Base-by-base conservation (phyloP, 2,113 vertebrate genomes). In the Cyprinodon brontotheroides region DNA sequence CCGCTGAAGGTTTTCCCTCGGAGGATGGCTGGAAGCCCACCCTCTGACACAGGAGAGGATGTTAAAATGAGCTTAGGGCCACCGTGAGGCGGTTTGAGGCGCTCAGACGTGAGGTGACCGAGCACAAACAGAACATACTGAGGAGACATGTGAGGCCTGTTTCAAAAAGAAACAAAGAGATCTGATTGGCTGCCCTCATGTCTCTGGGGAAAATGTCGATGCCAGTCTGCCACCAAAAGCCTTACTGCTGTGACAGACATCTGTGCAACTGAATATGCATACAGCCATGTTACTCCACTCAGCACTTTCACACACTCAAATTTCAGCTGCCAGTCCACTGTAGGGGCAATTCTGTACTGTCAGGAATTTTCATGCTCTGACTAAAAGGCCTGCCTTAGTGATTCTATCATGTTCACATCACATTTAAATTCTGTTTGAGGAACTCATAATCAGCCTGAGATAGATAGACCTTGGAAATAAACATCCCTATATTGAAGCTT, bases 281-380 rank as follows among this genome's bases (percentile, higher is more conserved):
- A 69, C 45, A 45, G 65, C 29, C 74, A 69, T 75, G 50, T 71
- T 66, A 60, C 62, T 77, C 76, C 20, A 36, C 82, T 91, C 86
- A 92, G 88, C 87, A 89, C 70, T 85, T 89, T 87, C 77, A 70
- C 70, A 84, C 65, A 85, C 75, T 91, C 78, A 86, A 48, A 87
- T 88, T 89, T 89, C 77, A 90, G 65, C 47, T 73, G 47, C 68
- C 72, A 66, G 41, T 62, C 68, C 4, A 47, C 72, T 60, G 39
- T 38, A 38, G 13, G 61, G 60, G 36, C 40, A 64, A 70, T 74
- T 82, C 72, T 82, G 77, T 70, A 22, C 45, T 5, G 69, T 86
- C 75, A n/a, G 72, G 79, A 20, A 57, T 76, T 87, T 87, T 85
- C 14, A 68, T 53, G 7, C 57, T 11, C 66, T 57, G 37, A 48